Base-by-base conservation (phyloP, 1,140 invertebrate species). In the Aethina tumida region DNA sequence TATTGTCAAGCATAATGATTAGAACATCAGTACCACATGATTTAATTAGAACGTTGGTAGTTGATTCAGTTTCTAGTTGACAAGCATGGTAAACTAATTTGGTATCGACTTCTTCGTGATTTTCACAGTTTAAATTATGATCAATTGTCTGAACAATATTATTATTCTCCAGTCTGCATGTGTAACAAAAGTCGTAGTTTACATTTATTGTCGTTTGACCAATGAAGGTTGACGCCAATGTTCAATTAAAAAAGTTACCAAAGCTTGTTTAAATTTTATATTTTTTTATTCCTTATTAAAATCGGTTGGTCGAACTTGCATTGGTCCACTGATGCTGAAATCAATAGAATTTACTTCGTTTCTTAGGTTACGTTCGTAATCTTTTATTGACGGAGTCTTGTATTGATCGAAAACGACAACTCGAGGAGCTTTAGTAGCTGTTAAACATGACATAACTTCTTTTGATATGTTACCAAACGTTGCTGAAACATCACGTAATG, bases 181-280 rank as follows among this genome's bases (percentile, higher is more conserved):
- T 12, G 14, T 34, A 18, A 17, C 32, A 29, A 18, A 41, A 25
- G 28, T 26, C 39, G 42, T 38, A 22, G 33, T 35, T 35, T 32
- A 36, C 4, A 41, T 35, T 17, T 1, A 38, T 33, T 20, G 22
- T 20, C 22, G 18, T 20, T 20, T 21, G 4, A 34, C 32, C 19
- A 34, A 34, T 34, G 10, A 21, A n/a, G 16, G 16, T 4, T 18
- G n/a, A 20, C 4, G 7, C 32, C 32, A 21, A 39, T 43, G 38
- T 38, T 30, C 43, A 56, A 45, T 33, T 32, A 22, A 30, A 12
- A 45, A 36, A 41, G 32, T 33, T 36, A 10, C 39, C 7, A 35
- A 29, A 5, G 17, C 10, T 30, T 27, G 47, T 31, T 34, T 31
- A 33, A 28, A 24, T 39, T 43, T 43, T 17, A 17, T 42, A 35